Evolutionary conservation across 1,140 invertebrate genomes (phyloP), one percentile per base, ranked within the genome.

Genomic region (Hylaeus volcanicus): DNA sequence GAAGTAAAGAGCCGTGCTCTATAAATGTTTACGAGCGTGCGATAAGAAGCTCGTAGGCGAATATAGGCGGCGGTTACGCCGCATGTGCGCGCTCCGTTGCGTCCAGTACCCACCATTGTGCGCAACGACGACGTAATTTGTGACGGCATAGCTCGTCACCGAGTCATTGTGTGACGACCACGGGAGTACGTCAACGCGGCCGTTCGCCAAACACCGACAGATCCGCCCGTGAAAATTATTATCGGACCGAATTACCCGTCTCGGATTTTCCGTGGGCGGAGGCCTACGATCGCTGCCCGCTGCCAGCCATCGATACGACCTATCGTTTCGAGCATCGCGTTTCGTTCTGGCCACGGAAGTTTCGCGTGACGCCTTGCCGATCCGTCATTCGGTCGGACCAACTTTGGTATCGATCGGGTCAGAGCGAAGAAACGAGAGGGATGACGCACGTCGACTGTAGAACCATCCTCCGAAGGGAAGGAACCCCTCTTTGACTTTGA

Each of bases 221-320:
- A 70, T 70, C 53, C 65, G 64, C 43, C 55, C 55, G 43, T n/a
- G 43, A 51, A 70, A 70, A 61, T 69, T 56, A 39, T 51, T 68
- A 69, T 76, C 58, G 43, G 14, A 1, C 41, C 63, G 41, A 5
- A 15, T 37, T 58, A 8, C 6, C 6, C 41, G 45, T 48, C 8
- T 2, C 56, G n/a, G 45, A 63, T 61, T 53, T 71, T 53, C 56
- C 48, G 75, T 78, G 66, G 75, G 75, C 75, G 75, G 53, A 60
- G 3, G 51, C 71, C 41, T 51, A 3, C 45, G 71, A 74, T 80
- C 58, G 66, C 51, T 14, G 41, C 6, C 8, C 51, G 26, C 1
- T 41, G 37, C 12, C 11, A 15, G 26, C 41, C 14, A 14, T 26
- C 37, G 5, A 26, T 9, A 5, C 43, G 15, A 69, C 65, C 61